Percentiles rank a stretch among this genome's conserved stretches.
Conservation (phyloP, 92 coral and sea anemone genomes). For the Palythoa heliodiscus region DNA sequence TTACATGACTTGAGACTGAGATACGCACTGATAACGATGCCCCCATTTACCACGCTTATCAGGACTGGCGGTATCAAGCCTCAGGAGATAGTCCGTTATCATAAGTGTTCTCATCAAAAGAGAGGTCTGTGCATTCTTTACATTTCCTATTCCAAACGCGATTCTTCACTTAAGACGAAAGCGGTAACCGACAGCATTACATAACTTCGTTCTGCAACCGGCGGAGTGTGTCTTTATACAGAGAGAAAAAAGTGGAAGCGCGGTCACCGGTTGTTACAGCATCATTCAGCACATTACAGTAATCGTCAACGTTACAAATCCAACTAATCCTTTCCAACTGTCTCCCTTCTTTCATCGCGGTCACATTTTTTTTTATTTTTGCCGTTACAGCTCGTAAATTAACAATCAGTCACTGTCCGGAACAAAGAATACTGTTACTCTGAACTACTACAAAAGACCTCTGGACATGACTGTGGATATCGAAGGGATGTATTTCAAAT, state of each 20-base stretch:
- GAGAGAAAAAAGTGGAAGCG: not conserved
- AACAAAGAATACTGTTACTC: not conserved
- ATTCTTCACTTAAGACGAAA: not conserved
- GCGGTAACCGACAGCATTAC: not conserved
- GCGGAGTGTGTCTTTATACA: not conserved
- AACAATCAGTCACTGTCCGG: not conserved
- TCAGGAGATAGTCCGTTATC: not conserved
- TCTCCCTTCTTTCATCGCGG: conserved; percentile 20
- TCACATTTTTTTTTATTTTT: conserved; percentile 10
- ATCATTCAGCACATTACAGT: conserved; percentile 14
- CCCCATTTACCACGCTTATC: conserved; percentile 4
- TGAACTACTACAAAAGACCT: not conserved
- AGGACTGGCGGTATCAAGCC: not conserved
- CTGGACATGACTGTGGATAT: not conserved
- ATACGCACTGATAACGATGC: not conserved
- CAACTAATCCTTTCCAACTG: conserved; percentile 10
- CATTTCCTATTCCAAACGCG: not conserved
- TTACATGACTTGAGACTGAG: not conserved
- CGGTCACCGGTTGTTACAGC: not conserved
- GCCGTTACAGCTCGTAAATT: not conserved
- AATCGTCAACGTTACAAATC: not conserved
- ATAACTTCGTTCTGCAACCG: not conserved
- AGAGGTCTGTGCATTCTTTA: conserved; percentile 2
- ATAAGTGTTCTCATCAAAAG: conserved; percentile 12
- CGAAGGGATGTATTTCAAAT: not conserved